A percentile compares a stretch with the other conserved stretches of the same genome.
These are phyloP conservation scores for Bemisia tabaci DNA, from an alignment of 1,140 invertebrate genomes.

Conservation along the genomic window DNA sequence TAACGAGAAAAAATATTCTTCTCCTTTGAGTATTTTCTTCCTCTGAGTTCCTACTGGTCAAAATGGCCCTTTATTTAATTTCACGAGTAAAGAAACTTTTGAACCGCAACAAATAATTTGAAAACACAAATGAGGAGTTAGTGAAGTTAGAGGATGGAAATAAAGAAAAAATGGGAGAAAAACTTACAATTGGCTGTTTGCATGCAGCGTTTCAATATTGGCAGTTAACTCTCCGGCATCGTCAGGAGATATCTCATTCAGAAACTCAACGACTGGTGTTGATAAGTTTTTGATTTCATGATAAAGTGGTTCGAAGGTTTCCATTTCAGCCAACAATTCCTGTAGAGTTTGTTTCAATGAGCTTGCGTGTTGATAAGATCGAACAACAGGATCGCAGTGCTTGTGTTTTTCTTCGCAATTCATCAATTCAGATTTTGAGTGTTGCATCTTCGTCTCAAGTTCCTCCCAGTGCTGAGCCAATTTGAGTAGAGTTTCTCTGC, in stretches of 20 bases:
- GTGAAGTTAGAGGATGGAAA: no score
- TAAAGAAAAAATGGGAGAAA: no score
- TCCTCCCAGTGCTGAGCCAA: slow-evolving; percentile 58
- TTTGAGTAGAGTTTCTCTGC: slow-evolving; percentile 44
- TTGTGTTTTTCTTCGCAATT: neutral
- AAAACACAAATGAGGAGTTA: no score
- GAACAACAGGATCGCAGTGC: neutral
- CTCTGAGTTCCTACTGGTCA: no score
- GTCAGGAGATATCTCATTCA: neutral
- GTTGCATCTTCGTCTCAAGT: neutral
- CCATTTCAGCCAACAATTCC: neutral
- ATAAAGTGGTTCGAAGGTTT: neutral
- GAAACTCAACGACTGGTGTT: neutral
- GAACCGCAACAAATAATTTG: no score
- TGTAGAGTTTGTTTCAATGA: neutral
- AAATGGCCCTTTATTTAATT: no score
- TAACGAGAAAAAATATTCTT: no score
- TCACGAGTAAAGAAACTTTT: no score
- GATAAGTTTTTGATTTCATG: neutral
- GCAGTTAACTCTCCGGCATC: neutral
- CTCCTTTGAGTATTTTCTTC: no score
- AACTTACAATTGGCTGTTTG: neutral
- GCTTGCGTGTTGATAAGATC: neutral
- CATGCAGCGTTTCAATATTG: neutral
- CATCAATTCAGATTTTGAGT: neutral